Percentiles rank a stretch among this genome's conserved stretches.
These are phyloP conservation scores for Paguma larvata DNA, from an alignment of 2,797 vertebrate genomes.

Conservation along the genomic window DNA sequence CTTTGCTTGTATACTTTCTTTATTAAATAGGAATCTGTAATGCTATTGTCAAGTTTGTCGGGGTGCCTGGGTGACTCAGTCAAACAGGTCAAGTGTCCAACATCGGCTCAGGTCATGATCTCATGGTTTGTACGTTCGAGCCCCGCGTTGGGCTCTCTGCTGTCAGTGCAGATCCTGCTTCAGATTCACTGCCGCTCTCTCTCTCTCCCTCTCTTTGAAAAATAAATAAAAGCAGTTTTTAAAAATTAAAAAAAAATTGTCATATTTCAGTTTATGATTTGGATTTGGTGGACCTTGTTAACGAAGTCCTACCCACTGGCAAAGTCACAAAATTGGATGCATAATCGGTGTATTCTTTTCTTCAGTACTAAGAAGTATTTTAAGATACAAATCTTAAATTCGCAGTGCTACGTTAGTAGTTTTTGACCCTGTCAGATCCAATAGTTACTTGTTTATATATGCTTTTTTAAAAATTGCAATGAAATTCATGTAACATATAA, in stretches of 20 bases:
- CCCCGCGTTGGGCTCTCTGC: too few relatives aligned
- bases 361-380: neutral
- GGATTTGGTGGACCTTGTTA: neutral
- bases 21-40: constrained; percentile 27
- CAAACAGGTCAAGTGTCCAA: too few relatives aligned
- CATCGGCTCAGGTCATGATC: too few relatives aligned
- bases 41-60: neutral
- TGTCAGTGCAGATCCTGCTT: too few relatives aligned
- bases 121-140: too few relatives aligned
- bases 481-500: neutral
- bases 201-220: too few relatives aligned
- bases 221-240: too few relatives aligned
- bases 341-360: constrained; percentile 16
- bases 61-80: too few relatives aligned
- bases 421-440: neutral
- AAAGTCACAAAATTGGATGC: neutral
- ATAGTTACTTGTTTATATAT: constrained; percentile 25
- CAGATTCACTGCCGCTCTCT: too few relatives aligned
- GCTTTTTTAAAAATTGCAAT: neutral
- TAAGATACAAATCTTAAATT: neutral
- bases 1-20: neutral
- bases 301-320: neutral
- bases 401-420: neutral
- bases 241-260: neutral
- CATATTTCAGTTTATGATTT: neutral